Conservation (phyloP, 2,888 invertebrate species). For the Cataglyphis livida region DNA sequence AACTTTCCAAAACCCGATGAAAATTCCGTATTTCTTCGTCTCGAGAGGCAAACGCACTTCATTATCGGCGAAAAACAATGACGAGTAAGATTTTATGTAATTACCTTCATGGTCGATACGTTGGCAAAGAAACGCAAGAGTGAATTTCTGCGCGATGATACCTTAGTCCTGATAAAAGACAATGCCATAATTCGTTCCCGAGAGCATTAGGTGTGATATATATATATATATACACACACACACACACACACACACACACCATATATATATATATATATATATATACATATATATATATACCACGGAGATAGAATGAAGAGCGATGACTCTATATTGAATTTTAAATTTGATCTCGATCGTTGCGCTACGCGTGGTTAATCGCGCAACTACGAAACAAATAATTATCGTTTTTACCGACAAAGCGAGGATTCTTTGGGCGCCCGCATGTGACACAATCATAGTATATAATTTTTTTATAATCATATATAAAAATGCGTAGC, state of each 20-base stretch:
- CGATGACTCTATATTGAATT: not conserved
- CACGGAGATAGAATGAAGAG: not conserved
- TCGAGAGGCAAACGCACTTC: slow-evolving; percentile 25
- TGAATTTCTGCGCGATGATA: slow-evolving; percentile 77
- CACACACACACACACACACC: too few species aligned
- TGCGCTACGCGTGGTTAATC: not conserved
- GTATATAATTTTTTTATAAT: not conserved
- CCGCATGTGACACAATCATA: not conserved
- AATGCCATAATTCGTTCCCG: slow-evolving; percentile 82
- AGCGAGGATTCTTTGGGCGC: not conserved
- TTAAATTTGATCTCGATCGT: not conserved
- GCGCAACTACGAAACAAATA: slow-evolving; percentile 1
- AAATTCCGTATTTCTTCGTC: slow-evolving; percentile 51
- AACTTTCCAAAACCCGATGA: slow-evolving; percentile 36
- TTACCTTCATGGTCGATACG: slow-evolving; percentile 83
- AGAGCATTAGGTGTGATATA: slow-evolving; percentile 71
- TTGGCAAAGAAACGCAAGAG: slow-evolving; percentile 80
- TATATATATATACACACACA: slow-evolving; percentile 53
- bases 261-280: slow-evolving; percentile 62
- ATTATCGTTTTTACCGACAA: not conserved
- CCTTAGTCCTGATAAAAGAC: slow-evolving; percentile 81
- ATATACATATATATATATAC: slow-evolving; percentile 64
- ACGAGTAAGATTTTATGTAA: slow-evolving; percentile 46
- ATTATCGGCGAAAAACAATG: not conserved
- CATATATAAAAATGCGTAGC: not conserved